Conservation (phyloP, 2,797 vertebrate species). For the Xenops minutus region DNA sequence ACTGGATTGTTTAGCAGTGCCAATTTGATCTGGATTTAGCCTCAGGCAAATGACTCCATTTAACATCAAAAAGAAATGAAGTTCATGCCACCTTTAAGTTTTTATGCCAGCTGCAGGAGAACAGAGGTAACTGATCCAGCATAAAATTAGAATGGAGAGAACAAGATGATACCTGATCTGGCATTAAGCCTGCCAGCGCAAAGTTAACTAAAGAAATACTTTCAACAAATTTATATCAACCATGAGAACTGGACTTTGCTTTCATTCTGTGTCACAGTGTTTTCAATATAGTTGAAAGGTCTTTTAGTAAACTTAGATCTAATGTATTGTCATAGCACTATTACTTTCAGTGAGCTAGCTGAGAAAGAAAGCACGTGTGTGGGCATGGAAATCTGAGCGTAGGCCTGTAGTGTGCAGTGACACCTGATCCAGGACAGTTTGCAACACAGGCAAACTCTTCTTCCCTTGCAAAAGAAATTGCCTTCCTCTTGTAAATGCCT, state of each 20-base stretch:
- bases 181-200: slow-evolving; percentile 27
- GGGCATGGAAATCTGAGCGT: slow-evolving; percentile 28
- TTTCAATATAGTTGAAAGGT: background rate
- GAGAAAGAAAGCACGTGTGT: background rate
- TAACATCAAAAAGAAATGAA: background rate
- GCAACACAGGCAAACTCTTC: background rate
- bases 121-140: slow-evolving; percentile 59
- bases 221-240: background rate
- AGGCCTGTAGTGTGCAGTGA: background rate
- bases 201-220: slow-evolving; percentile 36
- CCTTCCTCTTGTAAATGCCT: background rate
- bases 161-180: slow-evolving; percentile 62
- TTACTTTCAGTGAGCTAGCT: background rate
- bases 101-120: slow-evolving; percentile 28
- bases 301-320: background rate
- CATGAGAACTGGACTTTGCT: background rate
- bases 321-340: background rate
- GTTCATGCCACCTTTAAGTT: slow-evolving; percentile 16
- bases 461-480: background rate
- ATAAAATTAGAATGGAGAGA: slow-evolving; percentile 58
- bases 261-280: background rate
- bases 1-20: background rate
- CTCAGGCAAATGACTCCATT: background rate
- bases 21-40: slow-evolving; percentile 2
- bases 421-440: slow-evolving; percentile 13